Conservation (phyloP, 2,888 invertebrate species). For the Pyralis farinalis region DNA sequence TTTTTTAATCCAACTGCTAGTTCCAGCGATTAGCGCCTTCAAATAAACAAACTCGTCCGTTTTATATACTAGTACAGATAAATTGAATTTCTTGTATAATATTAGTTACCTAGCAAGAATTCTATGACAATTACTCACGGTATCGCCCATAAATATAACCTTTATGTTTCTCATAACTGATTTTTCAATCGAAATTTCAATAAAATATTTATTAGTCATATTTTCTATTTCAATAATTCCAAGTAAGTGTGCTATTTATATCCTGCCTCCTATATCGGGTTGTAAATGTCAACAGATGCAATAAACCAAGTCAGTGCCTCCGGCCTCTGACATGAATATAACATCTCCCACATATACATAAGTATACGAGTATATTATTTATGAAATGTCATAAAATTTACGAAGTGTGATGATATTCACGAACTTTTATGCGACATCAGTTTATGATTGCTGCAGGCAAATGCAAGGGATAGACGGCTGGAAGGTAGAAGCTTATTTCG, state of each 20-base stretch:
- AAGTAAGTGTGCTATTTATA: constrained; percentile 2
- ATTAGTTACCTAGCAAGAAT: too few relatives aligned
- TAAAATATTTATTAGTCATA: constrained; percentile 12
- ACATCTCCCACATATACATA: constrained; percentile 29
- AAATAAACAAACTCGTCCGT: too few relatives aligned
- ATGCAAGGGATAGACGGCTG: background rate
- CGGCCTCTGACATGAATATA: constrained; percentile 37
- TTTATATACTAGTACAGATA: too few relatives aligned
- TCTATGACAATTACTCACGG: background rate
- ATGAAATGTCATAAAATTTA: constrained; percentile 64
- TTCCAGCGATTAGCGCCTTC: too few relatives aligned
- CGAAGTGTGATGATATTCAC: constrained; percentile 69
- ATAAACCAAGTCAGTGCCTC: constrained; percentile 44
- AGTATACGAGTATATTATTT: constrained; percentile 19
- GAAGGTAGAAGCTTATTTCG: too few relatives aligned
- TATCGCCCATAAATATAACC: background rate
- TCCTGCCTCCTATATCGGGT: background rate
- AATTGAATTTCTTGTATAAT: too few relatives aligned
- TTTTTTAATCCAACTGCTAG: too few relatives aligned
- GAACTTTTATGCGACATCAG: constrained; percentile 53
- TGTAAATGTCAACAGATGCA: constrained; percentile 19
- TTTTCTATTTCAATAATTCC: constrained; percentile 16
- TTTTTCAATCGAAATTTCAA: constrained; percentile 6
- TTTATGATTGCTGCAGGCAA: constrained; percentile 38
- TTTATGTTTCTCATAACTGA: background rate